Evolutionary conservation across 2,888 invertebrate genomes (phyloP).

Genomic region (Bimastos eiseni): DNA sequence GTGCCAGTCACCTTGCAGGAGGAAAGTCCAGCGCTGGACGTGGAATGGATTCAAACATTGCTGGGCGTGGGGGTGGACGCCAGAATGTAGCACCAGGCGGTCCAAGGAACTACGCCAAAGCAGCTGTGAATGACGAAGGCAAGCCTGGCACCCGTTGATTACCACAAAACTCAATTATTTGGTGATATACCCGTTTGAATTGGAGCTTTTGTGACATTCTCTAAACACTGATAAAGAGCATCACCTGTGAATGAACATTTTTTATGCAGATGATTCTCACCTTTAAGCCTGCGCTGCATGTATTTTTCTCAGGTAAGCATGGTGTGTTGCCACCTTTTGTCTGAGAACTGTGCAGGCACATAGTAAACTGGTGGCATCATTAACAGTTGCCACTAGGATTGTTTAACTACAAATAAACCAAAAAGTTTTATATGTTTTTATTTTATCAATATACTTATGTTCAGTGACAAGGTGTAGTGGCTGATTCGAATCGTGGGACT

Average conservation of each 20-base stretch:
- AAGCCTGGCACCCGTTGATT: conserved; percentile 10
- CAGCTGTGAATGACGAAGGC: conserved; percentile 16
- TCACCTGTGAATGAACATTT: conserved; percentile 25
- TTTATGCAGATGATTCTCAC: conserved; percentile 22
- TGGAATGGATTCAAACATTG: conserved; percentile 13
- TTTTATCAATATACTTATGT: background rate
- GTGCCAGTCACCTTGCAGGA: conserved; percentile 26
- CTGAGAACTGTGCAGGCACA: conserved; percentile 22
- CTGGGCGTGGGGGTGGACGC: conserved; percentile 26
- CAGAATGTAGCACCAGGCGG: conserved; percentile 23
- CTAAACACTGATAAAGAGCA: conserved; percentile 22
- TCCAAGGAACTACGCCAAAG: conserved; percentile 15
- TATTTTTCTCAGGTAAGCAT: conserved; percentile 22
- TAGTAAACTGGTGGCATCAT: conserved; percentile 19
- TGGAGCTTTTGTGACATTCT: conserved; percentile 20
- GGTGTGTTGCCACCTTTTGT: conserved; percentile 18
- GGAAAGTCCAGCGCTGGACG: conserved; percentile 24
- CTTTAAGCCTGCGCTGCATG: conserved; percentile 17
- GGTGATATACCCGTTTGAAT: background rate
- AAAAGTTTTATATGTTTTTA: conserved; percentile 14
- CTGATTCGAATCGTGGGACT: background rate
- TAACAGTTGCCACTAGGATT: background rate
- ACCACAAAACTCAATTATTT: conserved; percentile 19
- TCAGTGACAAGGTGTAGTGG: background rate
- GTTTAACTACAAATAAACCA: conserved; percentile 19